These are phyloP conservation scores for Hydractinia symbiolongicarpus DNA, from an alignment of 30 jellyfish, hydroid and myxozoan genomes.

Conservation along the genomic window DNA sequence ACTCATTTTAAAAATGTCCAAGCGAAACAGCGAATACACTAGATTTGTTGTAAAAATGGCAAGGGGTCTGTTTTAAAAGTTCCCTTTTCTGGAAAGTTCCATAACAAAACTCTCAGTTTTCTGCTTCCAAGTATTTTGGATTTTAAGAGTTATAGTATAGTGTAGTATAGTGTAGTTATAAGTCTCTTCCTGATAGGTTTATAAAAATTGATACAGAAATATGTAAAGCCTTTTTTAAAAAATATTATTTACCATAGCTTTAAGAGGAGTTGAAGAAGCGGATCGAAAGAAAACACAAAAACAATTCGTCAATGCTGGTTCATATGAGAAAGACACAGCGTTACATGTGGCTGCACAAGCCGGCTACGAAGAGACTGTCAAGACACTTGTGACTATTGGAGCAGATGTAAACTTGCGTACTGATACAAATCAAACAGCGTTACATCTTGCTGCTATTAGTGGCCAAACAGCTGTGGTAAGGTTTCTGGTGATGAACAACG, in stretches of 20 bases:
- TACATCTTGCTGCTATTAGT: conserved; percentile 84
- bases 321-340: conserved; percentile 68
- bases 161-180: no score
- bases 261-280: background rate
- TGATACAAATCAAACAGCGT: conserved; percentile 55
- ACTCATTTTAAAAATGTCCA: no score
- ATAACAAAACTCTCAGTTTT: no score
- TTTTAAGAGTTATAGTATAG: no score
- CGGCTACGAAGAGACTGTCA: conserved; percentile 64
- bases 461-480: conserved; percentile 63
- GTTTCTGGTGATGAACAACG: conserved; percentile 37
- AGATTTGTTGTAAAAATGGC: no score
- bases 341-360: conserved; percentile 80
- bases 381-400: conserved; percentile 58
- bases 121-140: no score
- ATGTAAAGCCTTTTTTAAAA: no score
- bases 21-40: no score
- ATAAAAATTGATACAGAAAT: no score
- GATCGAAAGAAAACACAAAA: conserved; percentile 1
- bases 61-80: no score
- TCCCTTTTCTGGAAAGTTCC: no score
- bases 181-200: no score
- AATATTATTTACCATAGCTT: background rate
- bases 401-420: conserved; percentile 61
- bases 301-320: conserved; percentile 34